Evolutionary conservation across 2,888 invertebrate genomes (phyloP).

Genomic region (Aleiodes alternator): DNA sequence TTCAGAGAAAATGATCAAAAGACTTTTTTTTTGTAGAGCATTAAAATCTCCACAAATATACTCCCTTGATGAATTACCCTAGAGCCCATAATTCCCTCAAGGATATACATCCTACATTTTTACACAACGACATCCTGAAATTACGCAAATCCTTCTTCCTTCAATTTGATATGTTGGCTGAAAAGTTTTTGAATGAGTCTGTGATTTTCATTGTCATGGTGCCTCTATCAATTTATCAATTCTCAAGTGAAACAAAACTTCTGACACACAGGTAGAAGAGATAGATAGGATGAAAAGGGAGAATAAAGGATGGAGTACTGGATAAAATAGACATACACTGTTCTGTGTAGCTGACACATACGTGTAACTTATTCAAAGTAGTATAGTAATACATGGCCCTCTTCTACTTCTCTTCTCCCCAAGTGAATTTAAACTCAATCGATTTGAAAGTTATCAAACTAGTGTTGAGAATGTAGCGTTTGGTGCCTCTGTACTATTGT

Average conservation of each 20-base stretch:
- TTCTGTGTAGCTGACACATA: conserved; percentile 19
- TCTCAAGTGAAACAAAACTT: conserved; percentile 18
- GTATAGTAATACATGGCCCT: conserved; percentile 14
- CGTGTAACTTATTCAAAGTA: conserved; percentile 20
- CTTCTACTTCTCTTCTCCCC: not conserved
- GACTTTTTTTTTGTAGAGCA: not conserved
- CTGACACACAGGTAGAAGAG: not conserved
- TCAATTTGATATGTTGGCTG: too few species aligned
- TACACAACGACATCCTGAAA: too few species aligned
- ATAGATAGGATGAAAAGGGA: not conserved
- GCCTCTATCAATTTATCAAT: conserved; percentile 19
- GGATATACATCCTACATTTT: too few species aligned
- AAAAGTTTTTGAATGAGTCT: too few species aligned
- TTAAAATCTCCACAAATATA: too few species aligned
- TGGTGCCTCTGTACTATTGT: not conserved
- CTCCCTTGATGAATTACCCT: too few species aligned
- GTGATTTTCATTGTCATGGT: conserved; percentile 8
- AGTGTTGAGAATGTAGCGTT: conserved; percentile 19
- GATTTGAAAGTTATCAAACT: conserved; percentile 22
- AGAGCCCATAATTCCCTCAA: too few species aligned
- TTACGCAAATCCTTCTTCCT: too few species aligned
- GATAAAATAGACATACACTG: too few species aligned
- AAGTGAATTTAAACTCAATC: conserved; percentile 29
- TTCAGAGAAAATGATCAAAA: not conserved
- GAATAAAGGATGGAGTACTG: too few species aligned